A percentile compares a stretch with the other conserved stretches of the same genome.
These are phyloP conservation scores for Scomber japonicus DNA, from an alignment of 2,113 vertebrate genomes.

Conservation along the genomic window DNA sequence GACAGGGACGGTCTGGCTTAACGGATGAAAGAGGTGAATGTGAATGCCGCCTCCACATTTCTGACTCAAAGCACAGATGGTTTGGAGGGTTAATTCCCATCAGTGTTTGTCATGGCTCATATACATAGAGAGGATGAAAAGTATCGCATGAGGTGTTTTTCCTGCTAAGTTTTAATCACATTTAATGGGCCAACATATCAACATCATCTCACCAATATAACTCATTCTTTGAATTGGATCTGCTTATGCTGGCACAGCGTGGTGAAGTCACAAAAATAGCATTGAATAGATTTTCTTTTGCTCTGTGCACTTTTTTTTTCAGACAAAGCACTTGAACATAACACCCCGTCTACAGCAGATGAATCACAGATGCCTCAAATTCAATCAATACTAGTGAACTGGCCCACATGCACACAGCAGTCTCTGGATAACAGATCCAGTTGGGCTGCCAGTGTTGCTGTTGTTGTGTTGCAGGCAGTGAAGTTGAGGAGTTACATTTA, in stretches of 20 bases:
- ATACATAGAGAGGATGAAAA: not conserved
- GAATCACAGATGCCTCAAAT: not conserved
- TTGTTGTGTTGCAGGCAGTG: not conserved
- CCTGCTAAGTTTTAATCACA: not conserved
- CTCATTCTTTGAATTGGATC: not conserved
- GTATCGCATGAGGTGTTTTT: not conserved
- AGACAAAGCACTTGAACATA: not conserved
- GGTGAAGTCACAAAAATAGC: not conserved
- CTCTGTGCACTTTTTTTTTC: not conserved
- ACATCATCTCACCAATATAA: not conserved
- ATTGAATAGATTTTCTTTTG: not conserved
- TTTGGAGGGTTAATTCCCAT: not conserved
- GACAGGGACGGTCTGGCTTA: not conserved
- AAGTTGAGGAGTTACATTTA: constrained; percentile 9
- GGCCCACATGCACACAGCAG: not conserved
- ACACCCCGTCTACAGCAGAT: not conserved
- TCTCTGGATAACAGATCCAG: not conserved
- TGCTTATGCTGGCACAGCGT: not conserved
- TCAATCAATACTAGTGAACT: not conserved
- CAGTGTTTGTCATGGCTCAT: constrained; percentile 1
- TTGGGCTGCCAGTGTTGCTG: not conserved
- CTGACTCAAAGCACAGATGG: not conserved
- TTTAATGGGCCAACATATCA: not conserved
- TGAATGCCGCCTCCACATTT: constrained; percentile 24
- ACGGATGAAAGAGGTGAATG: not conserved